Evolutionary conservation across 2,888 invertebrate genomes (phyloP).

Genomic region (Teleiodes luculella): DNA sequence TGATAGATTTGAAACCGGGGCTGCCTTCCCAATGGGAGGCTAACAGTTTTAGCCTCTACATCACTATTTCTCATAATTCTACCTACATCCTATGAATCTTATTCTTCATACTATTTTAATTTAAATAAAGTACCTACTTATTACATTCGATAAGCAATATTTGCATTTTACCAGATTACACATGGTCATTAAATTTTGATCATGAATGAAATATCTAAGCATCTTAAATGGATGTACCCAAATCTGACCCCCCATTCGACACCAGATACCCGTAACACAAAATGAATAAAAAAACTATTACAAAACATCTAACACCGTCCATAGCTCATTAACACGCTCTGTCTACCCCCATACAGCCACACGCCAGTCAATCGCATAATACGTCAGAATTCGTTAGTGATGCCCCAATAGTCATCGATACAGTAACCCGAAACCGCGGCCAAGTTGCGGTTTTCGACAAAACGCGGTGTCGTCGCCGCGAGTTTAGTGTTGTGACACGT

Average conservation of each 20-base stretch:
- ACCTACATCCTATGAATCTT: no score
- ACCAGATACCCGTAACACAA: constrained; percentile 4
- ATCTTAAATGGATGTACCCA: not conserved
- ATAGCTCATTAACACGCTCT: constrained; percentile 26
- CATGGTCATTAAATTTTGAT: no score
- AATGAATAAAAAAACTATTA: constrained; percentile 36
- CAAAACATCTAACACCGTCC: constrained; percentile 33
- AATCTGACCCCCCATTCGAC: constrained; percentile 2
- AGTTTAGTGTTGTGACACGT: constrained; percentile 12
- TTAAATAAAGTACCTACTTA: no score
- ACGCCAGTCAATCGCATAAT: constrained; percentile 66
- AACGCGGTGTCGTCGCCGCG: constrained; percentile 54
- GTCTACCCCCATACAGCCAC: constrained; percentile 49
- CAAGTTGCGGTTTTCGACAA: constrained; percentile 59
- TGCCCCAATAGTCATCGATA: constrained; percentile 55
- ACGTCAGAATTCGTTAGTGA: constrained; percentile 63
- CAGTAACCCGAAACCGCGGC: constrained; percentile 45
- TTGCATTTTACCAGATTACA: no score
- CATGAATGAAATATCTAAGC: not conserved
- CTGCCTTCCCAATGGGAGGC: no score
- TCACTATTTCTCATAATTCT: no score
- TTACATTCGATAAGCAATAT: no score
- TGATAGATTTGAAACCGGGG: no score
- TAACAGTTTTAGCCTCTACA: no score
- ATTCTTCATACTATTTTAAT: no score